Evolutionary conservation across 2,797 vertebrate genomes (phyloP).

Genomic region (Sciurus vulgaris): DNA sequence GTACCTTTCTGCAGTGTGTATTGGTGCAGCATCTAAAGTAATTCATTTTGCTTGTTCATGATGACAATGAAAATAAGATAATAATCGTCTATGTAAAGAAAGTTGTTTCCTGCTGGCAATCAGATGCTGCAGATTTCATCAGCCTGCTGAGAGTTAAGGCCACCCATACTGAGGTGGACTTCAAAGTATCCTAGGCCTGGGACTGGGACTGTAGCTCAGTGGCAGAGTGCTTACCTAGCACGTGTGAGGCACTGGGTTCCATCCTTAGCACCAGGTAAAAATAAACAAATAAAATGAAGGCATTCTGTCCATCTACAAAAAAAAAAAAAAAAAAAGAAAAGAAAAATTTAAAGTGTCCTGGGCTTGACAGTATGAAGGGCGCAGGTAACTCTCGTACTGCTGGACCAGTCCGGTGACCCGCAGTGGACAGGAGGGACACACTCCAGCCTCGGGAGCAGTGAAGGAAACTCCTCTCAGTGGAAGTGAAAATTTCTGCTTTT

Average conservation of each 20-base stretch:
- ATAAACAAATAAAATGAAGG: no score
- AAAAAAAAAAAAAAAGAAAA: no score
- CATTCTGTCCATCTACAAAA: no score
- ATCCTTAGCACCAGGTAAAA: no score
- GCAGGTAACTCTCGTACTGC: background rate
- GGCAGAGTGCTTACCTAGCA: no score
- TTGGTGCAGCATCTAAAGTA: background rate
- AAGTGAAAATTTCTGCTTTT: background rate
- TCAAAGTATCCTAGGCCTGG: background rate
- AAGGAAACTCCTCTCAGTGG: background rate
- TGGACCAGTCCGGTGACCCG: background rate
- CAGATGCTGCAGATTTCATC: background rate
- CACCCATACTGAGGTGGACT: background rate
- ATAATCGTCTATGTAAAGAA: background rate
- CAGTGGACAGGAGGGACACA: rapidly evolving
- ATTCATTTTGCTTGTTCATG: background rate
- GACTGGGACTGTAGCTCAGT: no score
- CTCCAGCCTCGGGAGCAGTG: background rate
- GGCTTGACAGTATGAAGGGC: background rate
- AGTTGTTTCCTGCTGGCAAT: background rate
- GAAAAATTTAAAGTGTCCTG: no score
- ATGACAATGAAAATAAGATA: background rate
- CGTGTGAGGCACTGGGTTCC: no score
- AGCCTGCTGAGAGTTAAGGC: background rate
- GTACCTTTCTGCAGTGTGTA: background rate